Evolutionary conservation across 2,113 vertebrate genomes (phyloP).

Genomic region (Megatriorchis doriae): DNA sequence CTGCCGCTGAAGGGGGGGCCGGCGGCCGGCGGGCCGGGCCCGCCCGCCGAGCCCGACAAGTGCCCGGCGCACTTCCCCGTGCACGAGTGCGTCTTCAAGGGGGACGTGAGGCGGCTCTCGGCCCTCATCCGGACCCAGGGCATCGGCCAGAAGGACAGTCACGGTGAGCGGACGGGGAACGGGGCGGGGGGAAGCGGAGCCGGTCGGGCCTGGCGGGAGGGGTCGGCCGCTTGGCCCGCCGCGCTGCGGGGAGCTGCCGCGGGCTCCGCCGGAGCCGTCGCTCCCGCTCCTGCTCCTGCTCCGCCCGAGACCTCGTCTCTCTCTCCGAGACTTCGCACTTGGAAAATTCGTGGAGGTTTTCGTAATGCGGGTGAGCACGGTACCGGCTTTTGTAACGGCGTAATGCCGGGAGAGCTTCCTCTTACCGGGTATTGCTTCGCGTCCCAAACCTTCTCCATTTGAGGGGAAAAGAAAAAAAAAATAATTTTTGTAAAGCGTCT

Average conservation of each 20-base stretch:
- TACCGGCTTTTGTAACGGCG: accelerated
- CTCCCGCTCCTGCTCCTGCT: no score
- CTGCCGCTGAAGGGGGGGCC: no score
- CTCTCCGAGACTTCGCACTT: not conserved
- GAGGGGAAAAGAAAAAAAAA: not conserved
- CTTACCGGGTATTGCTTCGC: accelerated
- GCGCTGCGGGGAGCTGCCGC: not conserved
- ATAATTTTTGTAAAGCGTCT: no score
- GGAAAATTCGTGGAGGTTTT: accelerated
- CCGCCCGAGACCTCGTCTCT: not conserved
- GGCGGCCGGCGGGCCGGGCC: no score
- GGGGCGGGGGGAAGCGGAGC: not conserved
- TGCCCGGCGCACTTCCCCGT: constrained; percentile 79
- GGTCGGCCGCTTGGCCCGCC: not conserved
- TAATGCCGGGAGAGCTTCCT: not conserved
- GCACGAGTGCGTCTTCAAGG: constrained; percentile 96
- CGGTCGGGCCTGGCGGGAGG: not conserved
- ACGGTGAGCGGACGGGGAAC: constrained; percentile 74
- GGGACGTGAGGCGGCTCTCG: constrained; percentile 90
- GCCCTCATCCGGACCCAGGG: constrained; percentile 95
- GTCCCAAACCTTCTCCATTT: accelerated
- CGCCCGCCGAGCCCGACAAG: no score
- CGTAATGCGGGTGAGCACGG: accelerated
- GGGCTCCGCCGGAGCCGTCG: not conserved
- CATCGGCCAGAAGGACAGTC: constrained; percentile 93